phyloP scores from a whole-genome alignment of 2,113 vertebrate genomes.

The Entomyzon cyanotis region DNA sequence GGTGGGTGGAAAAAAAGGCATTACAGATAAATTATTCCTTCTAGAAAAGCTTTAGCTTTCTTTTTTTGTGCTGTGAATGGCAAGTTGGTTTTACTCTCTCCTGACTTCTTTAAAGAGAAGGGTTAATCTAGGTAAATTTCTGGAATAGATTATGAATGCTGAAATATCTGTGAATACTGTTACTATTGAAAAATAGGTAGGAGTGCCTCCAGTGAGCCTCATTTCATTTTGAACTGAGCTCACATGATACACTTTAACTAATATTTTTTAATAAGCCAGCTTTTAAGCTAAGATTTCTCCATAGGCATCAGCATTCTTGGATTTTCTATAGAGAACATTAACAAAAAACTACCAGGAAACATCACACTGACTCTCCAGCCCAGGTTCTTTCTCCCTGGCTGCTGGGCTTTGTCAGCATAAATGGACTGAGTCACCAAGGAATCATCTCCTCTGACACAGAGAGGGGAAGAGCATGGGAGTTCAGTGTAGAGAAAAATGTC shows the following conservation, averaged over 20 bases:
- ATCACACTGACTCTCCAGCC: background rate
- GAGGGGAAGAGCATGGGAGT: background rate
- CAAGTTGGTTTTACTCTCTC: background rate
- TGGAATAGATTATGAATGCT: background rate
- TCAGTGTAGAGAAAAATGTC: background rate
- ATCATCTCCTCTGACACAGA: background rate
- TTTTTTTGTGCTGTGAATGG: background rate
- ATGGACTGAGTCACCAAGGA: background rate
- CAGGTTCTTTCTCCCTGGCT: background rate
- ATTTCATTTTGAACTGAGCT: background rate
- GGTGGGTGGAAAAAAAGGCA: background rate
- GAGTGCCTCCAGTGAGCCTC: background rate
- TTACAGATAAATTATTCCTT: background rate
- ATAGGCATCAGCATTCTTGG: background rate
- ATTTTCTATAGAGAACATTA: background rate
- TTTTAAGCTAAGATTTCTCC: background rate
- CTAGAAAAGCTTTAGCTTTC: background rate
- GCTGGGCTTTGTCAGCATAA: background rate
- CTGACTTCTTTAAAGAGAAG: background rate
- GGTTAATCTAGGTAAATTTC: background rate
- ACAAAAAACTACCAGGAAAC: background rate
- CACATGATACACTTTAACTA: background rate
- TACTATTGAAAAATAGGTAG: background rate
- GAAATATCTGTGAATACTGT: background rate
- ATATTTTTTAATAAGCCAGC: background rate